A percentile compares a stretch with the other conserved stretches of the same genome.
phyloP scores from a whole-genome alignment of 2,113 vertebrate genomes.

The Lanius ludovicianus region DNA sequence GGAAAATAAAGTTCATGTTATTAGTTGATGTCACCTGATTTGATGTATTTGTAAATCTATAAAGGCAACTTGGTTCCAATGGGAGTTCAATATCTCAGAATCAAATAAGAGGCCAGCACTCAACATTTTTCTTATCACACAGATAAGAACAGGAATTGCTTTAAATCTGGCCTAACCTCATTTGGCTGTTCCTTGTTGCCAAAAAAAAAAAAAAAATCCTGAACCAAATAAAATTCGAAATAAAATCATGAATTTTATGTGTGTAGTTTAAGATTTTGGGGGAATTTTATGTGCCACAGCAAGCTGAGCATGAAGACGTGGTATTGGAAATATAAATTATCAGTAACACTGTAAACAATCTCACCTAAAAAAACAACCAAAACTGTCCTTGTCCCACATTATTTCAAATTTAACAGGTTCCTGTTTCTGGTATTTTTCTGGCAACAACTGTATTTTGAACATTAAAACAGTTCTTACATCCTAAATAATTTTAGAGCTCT shows the following conservation, averaged over 20 bases:
- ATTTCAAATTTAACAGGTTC: neutral
- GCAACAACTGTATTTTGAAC: neutral
- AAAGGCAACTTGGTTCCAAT: neutral
- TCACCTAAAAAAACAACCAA: neutral
- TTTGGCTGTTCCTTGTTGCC: neutral
- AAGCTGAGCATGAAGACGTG: neutral
- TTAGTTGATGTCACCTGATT: neutral
- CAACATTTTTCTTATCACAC: neutral
- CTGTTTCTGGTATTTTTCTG: neutral
- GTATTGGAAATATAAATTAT: neutral
- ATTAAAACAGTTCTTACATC: neutral
- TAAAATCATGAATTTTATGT: rapidly evolving
- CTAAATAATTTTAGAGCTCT: neutral
- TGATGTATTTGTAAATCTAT: neutral
- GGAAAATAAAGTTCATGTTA: neutral
- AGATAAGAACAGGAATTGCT: neutral
- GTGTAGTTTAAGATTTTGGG: neutral
- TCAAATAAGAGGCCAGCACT: neutral
- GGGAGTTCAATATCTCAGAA: neutral
- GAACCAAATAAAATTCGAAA: neutral
- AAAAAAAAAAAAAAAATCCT: neutral
- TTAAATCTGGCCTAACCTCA: neutral
- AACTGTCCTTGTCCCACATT: neutral
- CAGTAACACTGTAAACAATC: neutral
- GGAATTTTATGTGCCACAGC: neutral